Evolutionary conservation across 1,140 invertebrate species (phyloP).

Genomic region (Gerris buenoi): DNA sequence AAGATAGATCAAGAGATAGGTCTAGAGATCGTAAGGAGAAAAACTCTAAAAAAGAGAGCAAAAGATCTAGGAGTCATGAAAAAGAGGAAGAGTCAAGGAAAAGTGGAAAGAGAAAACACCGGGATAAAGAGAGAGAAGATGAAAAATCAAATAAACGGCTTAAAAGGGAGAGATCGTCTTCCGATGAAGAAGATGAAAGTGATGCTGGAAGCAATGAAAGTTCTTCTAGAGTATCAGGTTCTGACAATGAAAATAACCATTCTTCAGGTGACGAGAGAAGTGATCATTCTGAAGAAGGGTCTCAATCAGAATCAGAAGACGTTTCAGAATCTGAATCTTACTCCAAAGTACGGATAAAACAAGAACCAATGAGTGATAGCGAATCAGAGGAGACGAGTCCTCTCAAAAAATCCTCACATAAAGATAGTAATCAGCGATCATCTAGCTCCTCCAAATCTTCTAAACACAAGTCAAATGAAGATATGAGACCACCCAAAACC

Average conservation of each 20-base stretch:
- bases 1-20: neutral
- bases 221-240: neutral
- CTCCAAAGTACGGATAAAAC: neutral
- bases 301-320: neutral
- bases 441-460: no score
- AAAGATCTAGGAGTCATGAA: neutral
- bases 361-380: neutral
- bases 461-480: no score
- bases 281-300: neutral
- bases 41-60: neutral
- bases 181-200: neutral
- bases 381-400: neutral
- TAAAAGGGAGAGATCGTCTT: constrained; percentile 7
- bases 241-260: neutral
- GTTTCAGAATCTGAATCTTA: neutral
- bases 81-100: neutral
- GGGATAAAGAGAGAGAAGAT: neutral
- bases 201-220: neutral
- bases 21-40: neutral
- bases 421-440: no score
- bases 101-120: neutral
- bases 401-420: neutral
- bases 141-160: neutral
- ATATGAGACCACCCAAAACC: neutral
- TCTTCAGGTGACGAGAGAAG: no score